phyloP scores from a whole-genome alignment of 2,888 invertebrate genomes.

The Paralinhomoeus sp. region DNA sequence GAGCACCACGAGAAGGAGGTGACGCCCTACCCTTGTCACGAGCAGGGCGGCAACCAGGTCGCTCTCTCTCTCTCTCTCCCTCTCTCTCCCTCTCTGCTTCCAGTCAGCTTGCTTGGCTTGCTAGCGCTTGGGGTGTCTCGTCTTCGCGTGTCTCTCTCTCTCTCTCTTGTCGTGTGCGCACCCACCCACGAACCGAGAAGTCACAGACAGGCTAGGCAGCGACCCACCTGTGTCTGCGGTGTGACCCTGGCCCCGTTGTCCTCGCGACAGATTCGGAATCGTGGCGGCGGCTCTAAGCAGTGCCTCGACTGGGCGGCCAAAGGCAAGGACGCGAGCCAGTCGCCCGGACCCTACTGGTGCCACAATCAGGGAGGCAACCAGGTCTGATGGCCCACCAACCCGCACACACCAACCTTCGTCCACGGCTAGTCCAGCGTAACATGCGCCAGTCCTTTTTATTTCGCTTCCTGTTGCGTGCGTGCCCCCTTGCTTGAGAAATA shows the following conservation, averaged over 20 bases:
- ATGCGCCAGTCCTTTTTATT: too few relatives aligned
- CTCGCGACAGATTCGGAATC: slow-evolving; percentile 16
- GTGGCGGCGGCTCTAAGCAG: slow-evolving; percentile 21
- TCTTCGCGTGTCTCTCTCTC: too few relatives aligned
- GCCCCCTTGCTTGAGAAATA: too few relatives aligned
- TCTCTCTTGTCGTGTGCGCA: too few relatives aligned
- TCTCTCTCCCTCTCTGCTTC: neutral
- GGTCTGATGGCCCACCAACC: too few relatives aligned
- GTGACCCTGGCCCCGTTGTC: neutral
- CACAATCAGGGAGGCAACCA: slow-evolving; percentile 98
- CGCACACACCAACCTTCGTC: too few relatives aligned
- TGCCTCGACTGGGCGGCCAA: slow-evolving; percentile 24
- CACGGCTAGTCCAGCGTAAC: too few relatives aligned
- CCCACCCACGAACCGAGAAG: too few relatives aligned
- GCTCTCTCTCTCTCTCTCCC: neutral
- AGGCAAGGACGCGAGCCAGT: too few relatives aligned
- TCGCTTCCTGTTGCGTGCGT: too few relatives aligned
- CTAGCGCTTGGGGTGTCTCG: too few relatives aligned
- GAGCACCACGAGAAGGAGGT: slow-evolving; percentile 23
- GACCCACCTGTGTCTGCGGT: neutral
- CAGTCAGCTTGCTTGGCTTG: neutral
- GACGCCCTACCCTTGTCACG: slow-evolving; percentile 23
- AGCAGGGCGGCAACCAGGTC: slow-evolving; percentile 26
- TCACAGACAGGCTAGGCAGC: too few relatives aligned
- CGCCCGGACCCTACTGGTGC: slow-evolving; percentile 63